Base-by-base conservation (phyloP, 2,797 vertebrate species). In the Nyctibius grandis region DNA sequence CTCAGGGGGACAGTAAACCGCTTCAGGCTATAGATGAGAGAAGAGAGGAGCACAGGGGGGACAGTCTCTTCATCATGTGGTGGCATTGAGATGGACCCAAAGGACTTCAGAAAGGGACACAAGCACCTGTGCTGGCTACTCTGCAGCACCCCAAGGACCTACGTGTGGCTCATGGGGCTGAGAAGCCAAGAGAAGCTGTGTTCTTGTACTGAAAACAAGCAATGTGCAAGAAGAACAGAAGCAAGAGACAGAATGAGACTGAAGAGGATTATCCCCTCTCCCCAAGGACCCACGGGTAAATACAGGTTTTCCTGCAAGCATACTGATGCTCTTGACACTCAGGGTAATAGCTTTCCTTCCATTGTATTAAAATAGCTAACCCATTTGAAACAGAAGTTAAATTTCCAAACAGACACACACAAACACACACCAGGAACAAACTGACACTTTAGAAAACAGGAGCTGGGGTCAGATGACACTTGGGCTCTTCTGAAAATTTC, bases 401-500 rank as follows among this genome's bases (percentile, higher is more conserved):
- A 77, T 77, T 88, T 96, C 51, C 74, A 89, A 77, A 83, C 78
- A 69, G 26, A 83, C 75, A 88, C 22, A 36, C 38, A 84, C 80
- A 85, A 57, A 90, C 70, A 70, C 34, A 59, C 77, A 63, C 74
- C 11, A 15, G 75, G 60, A 91, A 80, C 40, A 74, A 56, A 73
- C 0, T 33, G 67, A 78, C 69, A 45, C 65, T 90, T 91, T 11
- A 91, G 91, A 95, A 93, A 84, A 88, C 74, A 91, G 89, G 23
- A 96, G 89, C 79, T 4, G 18, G 76, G 91, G 44, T 93, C 96
- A 95, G 86, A 85, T 81, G 89, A 94, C 82, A 90, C 79, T 89
- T 33, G 28, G 47, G 61, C 31, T 73, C 65, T 86, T 93, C 51
- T 44, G 67, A 94, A 97, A 65, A 90, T 78, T 93, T 93, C 92